phyloP scores from a whole-genome alignment of 1,140 invertebrate genomes.

The Plutomurus gul region DNA sequence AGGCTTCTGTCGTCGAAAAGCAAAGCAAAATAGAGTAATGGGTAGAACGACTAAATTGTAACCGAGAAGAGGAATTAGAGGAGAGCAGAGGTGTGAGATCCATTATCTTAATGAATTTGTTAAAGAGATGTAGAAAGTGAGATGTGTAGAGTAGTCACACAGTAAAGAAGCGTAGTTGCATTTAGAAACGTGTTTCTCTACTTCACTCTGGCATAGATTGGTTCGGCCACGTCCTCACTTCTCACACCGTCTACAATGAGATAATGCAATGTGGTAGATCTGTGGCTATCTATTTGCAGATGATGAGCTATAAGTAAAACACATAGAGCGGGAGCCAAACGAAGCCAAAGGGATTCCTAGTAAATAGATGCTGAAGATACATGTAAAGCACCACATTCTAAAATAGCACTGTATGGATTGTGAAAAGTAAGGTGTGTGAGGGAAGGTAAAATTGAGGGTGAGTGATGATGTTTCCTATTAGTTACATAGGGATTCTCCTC shows the following conservation, averaged over 20 bases:
- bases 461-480: constrained; percentile 22
- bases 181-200: too few species aligned
- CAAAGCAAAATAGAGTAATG: constrained; percentile 24
- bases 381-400: not conserved
- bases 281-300: constrained; percentile 8
- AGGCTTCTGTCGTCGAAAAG: not conserved
- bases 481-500: too few species aligned
- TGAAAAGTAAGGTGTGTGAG: not conserved
- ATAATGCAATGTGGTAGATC: not conserved
- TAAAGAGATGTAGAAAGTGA: not conserved
- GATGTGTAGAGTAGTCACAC: too few species aligned
- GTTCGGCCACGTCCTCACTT: not conserved
- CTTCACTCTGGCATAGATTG: not conserved
- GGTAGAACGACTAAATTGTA: not conserved
- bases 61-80: constrained; percentile 29
- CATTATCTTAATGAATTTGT: constrained; percentile 42
- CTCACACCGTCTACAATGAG: not conserved
- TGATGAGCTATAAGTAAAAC: not conserved
- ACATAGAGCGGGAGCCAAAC: not conserved
- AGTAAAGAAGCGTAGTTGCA: too few species aligned
- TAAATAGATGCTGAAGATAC: too few species aligned
- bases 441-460: constrained; percentile 1
- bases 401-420: not conserved
- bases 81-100: constrained; percentile 36
- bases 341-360: too few species aligned